A percentile compares a stretch with the other conserved stretches of the same genome.
These are phyloP conservation scores for Bungarus multicinctus DNA, from an alignment of 2,113 vertebrate species.

Conservation along the genomic window DNA sequence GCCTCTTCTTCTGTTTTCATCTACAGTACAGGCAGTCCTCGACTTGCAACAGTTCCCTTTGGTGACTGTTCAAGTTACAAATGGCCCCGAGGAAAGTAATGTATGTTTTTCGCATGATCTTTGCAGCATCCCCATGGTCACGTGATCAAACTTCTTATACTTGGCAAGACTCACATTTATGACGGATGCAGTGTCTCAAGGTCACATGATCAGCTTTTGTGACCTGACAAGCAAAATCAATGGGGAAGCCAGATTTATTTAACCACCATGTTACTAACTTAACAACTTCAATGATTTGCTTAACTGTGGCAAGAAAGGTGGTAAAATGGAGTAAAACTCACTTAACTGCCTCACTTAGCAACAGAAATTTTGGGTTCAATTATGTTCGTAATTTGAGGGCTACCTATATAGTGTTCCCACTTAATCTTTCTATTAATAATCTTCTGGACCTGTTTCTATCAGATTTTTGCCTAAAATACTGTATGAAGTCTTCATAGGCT, in stretches of 20 bases:
- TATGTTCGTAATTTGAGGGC: no score
- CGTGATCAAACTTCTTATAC: background rate
- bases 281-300: background rate
- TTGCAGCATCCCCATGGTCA: background rate
- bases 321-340: no score
- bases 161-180: background rate
- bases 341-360: no score
- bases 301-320: no score
- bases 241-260: background rate
- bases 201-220: background rate
- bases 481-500: background rate
- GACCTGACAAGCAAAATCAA: no score
- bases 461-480: background rate
- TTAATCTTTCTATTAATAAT: background rate
- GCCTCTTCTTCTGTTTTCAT: background rate
- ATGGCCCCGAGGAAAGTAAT: background rate
- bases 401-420: background rate
- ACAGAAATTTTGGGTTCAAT: no score
- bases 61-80: background rate
- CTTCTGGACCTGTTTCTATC: background rate
- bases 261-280: background rate
- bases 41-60: background rate
- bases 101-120: background rate
- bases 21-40: background rate
- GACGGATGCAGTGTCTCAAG: background rate